A percentile compares a stretch with the other conserved stretches of the same genome.
These are phyloP conservation scores for Syngnathus floridae DNA, from an alignment of 2,113 vertebrate genomes.

Conservation along the genomic window DNA sequence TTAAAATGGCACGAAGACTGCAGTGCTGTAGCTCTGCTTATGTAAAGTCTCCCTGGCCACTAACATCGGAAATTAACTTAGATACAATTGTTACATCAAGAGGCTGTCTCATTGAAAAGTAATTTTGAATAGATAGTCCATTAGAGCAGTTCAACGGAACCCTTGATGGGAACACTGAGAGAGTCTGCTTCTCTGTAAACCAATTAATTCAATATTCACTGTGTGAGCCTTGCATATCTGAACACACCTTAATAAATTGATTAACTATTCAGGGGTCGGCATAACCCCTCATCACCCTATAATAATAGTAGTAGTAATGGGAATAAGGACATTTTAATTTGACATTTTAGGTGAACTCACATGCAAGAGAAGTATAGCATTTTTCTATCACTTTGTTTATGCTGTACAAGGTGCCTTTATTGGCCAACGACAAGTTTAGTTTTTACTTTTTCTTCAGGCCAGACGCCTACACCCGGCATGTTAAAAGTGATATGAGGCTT, in stretches of 20 bases:
- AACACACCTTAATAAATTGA: not conserved
- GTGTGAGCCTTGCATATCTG: not conserved
- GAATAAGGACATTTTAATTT: not conserved
- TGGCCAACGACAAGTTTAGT: not conserved
- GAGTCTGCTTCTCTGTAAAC: not conserved
- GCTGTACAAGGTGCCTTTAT: not conserved
- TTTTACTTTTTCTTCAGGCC: not conserved
- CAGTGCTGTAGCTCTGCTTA: conserved; percentile 28
- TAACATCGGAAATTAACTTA: conserved; percentile 26
- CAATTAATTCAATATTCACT: not conserved
- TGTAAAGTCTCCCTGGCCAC: not conserved
- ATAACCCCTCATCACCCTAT: not conserved
- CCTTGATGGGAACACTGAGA: not conserved
- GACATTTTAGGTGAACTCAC: not conserved
- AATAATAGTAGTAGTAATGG: not conserved
- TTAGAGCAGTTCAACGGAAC: not conserved
- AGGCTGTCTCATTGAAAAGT: conserved; percentile 5
- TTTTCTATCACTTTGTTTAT: not conserved
- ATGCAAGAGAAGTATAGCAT: not conserved
- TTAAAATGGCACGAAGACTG: conserved; percentile 21
- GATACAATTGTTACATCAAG: not conserved
- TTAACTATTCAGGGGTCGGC: not conserved
- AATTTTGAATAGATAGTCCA: not conserved
- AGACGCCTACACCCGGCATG: not conserved
- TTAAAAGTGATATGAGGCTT: not conserved